Percentiles rank a stretch among this genome's conserved stretches.
phyloP scores from a whole-genome alignment of 2,797 vertebrate genomes.

The Sebastes alutus region DNA sequence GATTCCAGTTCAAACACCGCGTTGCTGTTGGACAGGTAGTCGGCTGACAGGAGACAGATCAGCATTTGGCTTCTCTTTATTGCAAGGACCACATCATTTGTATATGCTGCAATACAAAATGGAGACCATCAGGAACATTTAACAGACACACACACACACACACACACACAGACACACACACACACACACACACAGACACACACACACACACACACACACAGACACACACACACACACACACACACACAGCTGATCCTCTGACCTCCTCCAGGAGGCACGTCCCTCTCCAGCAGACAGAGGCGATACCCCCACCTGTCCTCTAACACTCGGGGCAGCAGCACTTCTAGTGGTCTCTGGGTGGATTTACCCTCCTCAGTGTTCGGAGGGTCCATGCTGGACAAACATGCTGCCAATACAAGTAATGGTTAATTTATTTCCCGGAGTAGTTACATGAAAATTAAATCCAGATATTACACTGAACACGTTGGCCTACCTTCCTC shows the following conservation, averaged over 20 bases:
- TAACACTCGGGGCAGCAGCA: conserved; percentile 83
- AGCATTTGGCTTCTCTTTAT: conserved; percentile 86
- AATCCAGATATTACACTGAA: not conserved
- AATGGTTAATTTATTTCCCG: not conserved
- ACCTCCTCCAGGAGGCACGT: conserved; percentile 92
- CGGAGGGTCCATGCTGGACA: not conserved
- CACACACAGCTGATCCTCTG: conserved; percentile 14
- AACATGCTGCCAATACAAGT: conserved; percentile 12
- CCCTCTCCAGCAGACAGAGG: conserved; percentile 90
- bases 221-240: not conserved
- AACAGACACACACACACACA: not conserved
- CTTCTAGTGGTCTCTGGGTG: conserved; percentile 43
- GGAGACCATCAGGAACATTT: not conserved
- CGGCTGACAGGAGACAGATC: conserved; percentile 87
- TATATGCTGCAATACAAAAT: conserved; percentile 81
- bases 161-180: not conserved
- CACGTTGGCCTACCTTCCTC: conserved; percentile 26
- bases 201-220: not conserved
- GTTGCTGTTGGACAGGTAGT: conserved; percentile 80
- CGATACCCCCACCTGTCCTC: conserved; percentile 88
- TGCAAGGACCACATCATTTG: conserved; percentile 85
- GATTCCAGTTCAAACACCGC: conserved; percentile 89
- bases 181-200: not conserved
- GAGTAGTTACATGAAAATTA: not conserved
- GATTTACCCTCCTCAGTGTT: not conserved